These are phyloP conservation scores for Athalia circularis DNA, from an alignment of 2,888 invertebrate species.

Conservation along the genomic window DNA sequence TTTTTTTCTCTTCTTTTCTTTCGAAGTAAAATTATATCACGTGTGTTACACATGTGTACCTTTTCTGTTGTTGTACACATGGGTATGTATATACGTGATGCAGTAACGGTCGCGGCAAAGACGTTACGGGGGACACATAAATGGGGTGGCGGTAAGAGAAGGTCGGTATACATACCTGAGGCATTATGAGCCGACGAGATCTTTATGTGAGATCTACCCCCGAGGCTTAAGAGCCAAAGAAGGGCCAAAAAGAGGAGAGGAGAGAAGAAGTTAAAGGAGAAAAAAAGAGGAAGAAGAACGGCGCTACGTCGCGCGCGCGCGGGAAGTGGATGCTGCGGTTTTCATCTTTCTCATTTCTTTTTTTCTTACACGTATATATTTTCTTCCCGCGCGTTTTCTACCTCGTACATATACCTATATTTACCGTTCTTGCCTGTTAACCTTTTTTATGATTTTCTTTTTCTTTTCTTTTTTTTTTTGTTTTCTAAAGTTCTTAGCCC, in stretches of 20 bases:
- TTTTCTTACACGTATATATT: neutral
- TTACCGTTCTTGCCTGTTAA: neutral
- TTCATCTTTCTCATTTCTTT: constrained; percentile 56
- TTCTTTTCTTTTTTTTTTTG: constrained; percentile 49
- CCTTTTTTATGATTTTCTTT: constrained; percentile 54
- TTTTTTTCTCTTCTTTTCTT: neutral
- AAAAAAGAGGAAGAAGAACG: constrained; percentile 36
- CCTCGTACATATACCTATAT: neutral
- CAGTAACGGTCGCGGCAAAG: constrained; percentile 67
- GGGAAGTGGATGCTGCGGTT: constrained; percentile 70
- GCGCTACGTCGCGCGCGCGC: constrained; percentile 65
- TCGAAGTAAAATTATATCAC: neutral
- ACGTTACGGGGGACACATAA: constrained; percentile 63
- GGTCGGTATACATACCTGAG: constrained; percentile 31
- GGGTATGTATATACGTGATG: neutral
- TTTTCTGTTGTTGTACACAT: neutral
- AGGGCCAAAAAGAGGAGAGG: neutral
- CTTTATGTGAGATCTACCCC: constrained; percentile 71
- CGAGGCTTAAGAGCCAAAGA: constrained; percentile 18
- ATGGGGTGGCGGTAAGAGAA: neutral
- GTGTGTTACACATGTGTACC: neutral
- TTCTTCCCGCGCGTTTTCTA: neutral
- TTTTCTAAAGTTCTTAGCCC: neutral
- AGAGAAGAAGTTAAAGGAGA: neutral
- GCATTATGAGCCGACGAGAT: constrained; percentile 65